A percentile compares a stretch with the other conserved stretches of the same genome.
phyloP scores from a whole-genome alignment of 2,888 invertebrate species.

The Papilio gigon region DNA sequence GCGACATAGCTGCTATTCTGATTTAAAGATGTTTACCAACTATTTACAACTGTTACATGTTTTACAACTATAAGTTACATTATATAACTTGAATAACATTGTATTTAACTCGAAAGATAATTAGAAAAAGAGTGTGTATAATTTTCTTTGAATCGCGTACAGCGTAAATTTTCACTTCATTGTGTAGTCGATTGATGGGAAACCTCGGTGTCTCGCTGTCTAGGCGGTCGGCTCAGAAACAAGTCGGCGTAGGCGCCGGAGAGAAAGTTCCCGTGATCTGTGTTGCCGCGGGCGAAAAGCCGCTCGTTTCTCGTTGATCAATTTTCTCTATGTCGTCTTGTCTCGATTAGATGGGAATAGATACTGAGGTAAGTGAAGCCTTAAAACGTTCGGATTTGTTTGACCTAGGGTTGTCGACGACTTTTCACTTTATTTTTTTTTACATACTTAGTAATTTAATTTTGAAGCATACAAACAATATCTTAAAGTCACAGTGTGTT shows the following conservation, averaged over 20 bases:
- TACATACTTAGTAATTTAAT: not conserved
- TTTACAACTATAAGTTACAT: too few relatives aligned
- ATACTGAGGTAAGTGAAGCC: constrained; percentile 1
- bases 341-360: constrained; percentile 14
- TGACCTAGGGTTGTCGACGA: not conserved
- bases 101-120: too few relatives aligned
- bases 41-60: too few relatives aligned
- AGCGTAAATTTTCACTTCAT: constrained; percentile 31
- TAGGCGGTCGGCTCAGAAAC: constrained; percentile 22
- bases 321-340: constrained; percentile 31
- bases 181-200: constrained; percentile 25
- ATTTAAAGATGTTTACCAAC: too few relatives aligned
- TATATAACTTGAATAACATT: too few relatives aligned
- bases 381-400: constrained; percentile 1
- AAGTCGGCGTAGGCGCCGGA: constrained; percentile 34
- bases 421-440: not conserved
- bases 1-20: too few relatives aligned
- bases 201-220: not conserved
- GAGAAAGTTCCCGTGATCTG: constrained; percentile 38
- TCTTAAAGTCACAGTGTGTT: too few relatives aligned
- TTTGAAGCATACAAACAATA: not conserved
- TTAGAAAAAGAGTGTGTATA: not conserved
- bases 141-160: not conserved
- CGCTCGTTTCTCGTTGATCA: constrained; percentile 30
- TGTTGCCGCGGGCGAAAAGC: constrained; percentile 37